These are phyloP conservation scores for Drosophila tropicalis DNA, from an alignment of 1,140 invertebrate genomes.

Conservation along the genomic window DNA sequence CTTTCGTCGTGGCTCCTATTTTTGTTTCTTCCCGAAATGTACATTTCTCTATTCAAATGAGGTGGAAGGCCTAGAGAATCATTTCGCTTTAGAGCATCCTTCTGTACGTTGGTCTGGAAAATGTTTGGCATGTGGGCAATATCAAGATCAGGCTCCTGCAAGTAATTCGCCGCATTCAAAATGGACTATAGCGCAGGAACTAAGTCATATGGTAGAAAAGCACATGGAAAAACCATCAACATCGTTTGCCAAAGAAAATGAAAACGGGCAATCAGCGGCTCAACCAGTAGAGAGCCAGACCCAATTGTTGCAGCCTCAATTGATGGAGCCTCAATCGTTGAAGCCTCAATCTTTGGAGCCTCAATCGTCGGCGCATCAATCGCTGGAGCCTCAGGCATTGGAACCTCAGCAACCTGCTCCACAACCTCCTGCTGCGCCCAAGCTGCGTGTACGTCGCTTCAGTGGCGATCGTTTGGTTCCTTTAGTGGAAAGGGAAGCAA, in stretches of 20 bases:
- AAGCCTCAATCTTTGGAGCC: no score
- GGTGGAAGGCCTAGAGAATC: slow-evolving; percentile 57
- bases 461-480: slow-evolving; percentile 51
- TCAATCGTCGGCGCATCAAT: no score
- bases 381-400: no score
- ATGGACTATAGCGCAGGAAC: slow-evolving; percentile 26
- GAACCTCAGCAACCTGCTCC: no score
- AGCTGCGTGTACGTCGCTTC: slow-evolving; percentile 61
- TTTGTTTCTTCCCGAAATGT: slow-evolving; percentile 48
- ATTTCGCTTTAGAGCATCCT: slow-evolving; percentile 58
- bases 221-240: slow-evolving; percentile 25
- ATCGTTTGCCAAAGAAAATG: background rate
- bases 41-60: slow-evolving; percentile 63
- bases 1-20: slow-evolving; percentile 45
- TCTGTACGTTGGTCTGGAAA: slow-evolving; percentile 51
- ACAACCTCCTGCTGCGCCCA: slow-evolving; percentile 18
- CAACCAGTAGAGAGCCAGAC: background rate
- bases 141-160: background rate
- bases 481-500: background rate
- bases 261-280: background rate
- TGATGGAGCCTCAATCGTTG: no score
- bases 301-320: slow-evolving; percentile 14
- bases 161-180: background rate
- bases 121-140: slow-evolving; percentile 44
- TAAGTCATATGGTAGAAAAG: slow-evolving; percentile 39